Evolutionary conservation across 1,140 invertebrate genomes (phyloP).

Genomic region (Aphelinus certus): DNA sequence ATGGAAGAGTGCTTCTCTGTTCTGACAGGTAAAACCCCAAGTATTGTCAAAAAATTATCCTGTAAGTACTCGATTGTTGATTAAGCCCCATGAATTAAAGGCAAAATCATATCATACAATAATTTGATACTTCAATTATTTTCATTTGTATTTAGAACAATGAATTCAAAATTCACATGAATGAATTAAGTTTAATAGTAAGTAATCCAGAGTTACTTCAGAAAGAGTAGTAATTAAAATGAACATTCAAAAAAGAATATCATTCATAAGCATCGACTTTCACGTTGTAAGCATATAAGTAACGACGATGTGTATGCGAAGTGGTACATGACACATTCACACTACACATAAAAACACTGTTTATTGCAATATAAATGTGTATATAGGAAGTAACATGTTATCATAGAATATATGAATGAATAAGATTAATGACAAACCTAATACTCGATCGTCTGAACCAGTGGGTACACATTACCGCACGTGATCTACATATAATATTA

Average conservation of each 20-base stretch:
- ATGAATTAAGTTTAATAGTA: no score
- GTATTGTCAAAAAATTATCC: no score
- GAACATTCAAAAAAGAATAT: constrained; percentile 13
- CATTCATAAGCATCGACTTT: constrained; percentile 36
- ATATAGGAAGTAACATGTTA: constrained; percentile 61
- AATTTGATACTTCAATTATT: no score
- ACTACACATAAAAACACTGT: constrained; percentile 52
- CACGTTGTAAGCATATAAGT: constrained; percentile 34
- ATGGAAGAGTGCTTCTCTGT: no score
- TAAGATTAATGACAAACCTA: constrained; percentile 54
- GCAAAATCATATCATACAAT: no score
- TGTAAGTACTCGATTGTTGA: no score
- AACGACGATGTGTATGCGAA: constrained; percentile 29
- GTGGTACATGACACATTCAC: constrained; percentile 34
- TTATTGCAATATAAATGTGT: constrained; percentile 67
- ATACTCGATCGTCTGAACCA: constrained; percentile 41
- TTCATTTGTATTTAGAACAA: no score
- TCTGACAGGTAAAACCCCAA: no score
- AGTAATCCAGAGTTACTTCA: constrained; percentile 29
- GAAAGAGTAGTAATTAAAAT: constrained; percentile 10
- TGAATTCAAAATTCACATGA: no score
- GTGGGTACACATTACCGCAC: constrained; percentile 57
- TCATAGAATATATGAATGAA: constrained; percentile 57
- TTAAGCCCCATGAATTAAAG: no score
- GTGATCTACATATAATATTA: not conserved